phyloP scores from a whole-genome alignment of 2,113 vertebrate genomes.

The Rhegmatorhina hoffmannsi region DNA sequence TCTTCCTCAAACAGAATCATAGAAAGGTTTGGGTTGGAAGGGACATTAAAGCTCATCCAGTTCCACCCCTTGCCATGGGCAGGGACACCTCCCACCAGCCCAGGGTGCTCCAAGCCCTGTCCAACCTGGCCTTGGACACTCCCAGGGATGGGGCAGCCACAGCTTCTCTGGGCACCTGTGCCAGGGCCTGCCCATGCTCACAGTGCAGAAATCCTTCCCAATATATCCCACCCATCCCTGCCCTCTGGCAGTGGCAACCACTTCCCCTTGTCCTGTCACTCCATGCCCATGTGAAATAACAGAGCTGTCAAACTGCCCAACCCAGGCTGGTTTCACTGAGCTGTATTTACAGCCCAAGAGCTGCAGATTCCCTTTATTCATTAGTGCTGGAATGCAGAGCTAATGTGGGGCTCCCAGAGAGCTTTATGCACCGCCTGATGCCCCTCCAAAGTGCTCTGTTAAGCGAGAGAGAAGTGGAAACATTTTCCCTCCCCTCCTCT shows the following conservation, averaged over 20 bases:
- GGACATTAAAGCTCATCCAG: accelerated
- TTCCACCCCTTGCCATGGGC: neutral
- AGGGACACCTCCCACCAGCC: neutral
- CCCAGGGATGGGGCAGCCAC: neutral
- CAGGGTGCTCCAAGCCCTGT: accelerated
- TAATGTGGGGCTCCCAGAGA: neutral
- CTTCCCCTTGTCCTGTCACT: neutral
- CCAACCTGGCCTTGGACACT: neutral
- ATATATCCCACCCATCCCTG: accelerated
- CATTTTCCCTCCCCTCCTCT: neutral
- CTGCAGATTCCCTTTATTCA: slow-evolving; percentile 2
- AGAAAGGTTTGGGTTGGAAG: neutral
- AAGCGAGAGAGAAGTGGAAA: neutral
- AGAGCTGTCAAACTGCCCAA: neutral
- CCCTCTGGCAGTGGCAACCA: neutral
- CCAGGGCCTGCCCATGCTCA: accelerated
- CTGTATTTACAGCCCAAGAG: neutral
- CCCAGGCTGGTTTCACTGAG: neutral
- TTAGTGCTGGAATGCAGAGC: neutral
- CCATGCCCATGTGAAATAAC: neutral
- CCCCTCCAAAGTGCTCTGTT: slow-evolving; percentile 31
- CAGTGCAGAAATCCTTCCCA: accelerated
- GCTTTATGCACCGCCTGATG: neutral
- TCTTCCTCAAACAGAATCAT: neutral
- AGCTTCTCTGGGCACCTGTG: neutral